A percentile compares a stretch with the other conserved stretches of the same genome.
Conservation (phyloP, 2,113 vertebrate species). For the Petrocephalus microphthalmus region DNA sequence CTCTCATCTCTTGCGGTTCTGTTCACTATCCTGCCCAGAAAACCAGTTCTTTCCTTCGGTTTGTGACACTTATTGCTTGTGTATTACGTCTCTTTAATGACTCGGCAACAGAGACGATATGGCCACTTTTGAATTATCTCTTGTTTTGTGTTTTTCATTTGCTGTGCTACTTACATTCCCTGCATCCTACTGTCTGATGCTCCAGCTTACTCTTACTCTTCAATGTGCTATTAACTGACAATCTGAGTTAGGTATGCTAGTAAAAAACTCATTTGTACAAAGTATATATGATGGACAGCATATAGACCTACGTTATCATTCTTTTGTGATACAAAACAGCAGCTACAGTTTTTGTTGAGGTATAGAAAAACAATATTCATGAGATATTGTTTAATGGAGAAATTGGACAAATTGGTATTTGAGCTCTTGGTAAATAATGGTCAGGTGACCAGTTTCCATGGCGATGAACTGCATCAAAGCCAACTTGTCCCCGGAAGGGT, state of each 20-base stretch:
- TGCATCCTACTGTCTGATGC: background rate
- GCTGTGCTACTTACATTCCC: background rate
- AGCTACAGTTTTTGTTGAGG: background rate
- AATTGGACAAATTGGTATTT: background rate
- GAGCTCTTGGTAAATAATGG: slow-evolving; percentile 1
- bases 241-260: background rate
- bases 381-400: background rate
- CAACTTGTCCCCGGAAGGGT: slow-evolving; percentile 1
- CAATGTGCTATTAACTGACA: background rate
- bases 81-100: background rate
- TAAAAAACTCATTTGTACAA: background rate
- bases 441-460: background rate
- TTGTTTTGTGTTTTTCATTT: background rate
- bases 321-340: background rate
- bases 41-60: background rate
- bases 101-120: background rate
- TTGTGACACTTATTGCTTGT: background rate
- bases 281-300: background rate
- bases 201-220: background rate
- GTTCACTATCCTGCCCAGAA: background rate
- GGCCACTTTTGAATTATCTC: background rate
- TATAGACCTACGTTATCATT: background rate
- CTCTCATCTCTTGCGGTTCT: background rate
- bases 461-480: background rate
- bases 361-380: background rate